These are phyloP conservation scores for Noctua fimbriata DNA, from an alignment of 2,888 invertebrate genomes.

Conservation along the genomic window DNA sequence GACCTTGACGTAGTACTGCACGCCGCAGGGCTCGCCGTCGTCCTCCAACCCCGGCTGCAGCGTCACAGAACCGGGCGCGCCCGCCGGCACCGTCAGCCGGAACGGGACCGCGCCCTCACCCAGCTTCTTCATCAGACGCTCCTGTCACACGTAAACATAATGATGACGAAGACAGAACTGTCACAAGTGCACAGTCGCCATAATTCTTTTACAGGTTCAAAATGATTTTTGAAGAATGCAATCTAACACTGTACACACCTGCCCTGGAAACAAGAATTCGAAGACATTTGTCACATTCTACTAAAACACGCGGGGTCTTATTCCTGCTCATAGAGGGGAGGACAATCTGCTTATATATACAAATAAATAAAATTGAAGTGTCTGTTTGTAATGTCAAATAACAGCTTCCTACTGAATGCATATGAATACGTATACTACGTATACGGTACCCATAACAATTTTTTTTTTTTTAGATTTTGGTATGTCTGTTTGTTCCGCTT, in stretches of 20 bases:
- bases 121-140: slow-evolving; percentile 96
- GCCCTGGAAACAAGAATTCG: background rate
- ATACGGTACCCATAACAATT: no score
- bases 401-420: no score
- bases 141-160: slow-evolving; percentile 84
- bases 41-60: slow-evolving; percentile 96
- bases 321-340: background rate
- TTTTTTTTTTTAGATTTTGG: no score
- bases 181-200: background rate
- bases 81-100: slow-evolving; percentile 94
- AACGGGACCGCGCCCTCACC: slow-evolving; percentile 96
- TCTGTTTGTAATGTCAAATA: no score
- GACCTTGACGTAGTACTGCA: slow-evolving; percentile 97
- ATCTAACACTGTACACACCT: background rate
- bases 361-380: no score
- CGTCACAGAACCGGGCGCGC: slow-evolving; percentile 97
- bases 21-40: slow-evolving; percentile 97
- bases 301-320: background rate
- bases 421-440: no score
- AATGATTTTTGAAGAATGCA: background rate
- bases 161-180: background rate
- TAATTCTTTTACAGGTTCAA: background rate
- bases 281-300: background rate
- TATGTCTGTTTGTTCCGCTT: no score
- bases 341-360: background rate